Conservation (phyloP, 2,888 invertebrate species). For the Incurvaria masculella region DNA sequence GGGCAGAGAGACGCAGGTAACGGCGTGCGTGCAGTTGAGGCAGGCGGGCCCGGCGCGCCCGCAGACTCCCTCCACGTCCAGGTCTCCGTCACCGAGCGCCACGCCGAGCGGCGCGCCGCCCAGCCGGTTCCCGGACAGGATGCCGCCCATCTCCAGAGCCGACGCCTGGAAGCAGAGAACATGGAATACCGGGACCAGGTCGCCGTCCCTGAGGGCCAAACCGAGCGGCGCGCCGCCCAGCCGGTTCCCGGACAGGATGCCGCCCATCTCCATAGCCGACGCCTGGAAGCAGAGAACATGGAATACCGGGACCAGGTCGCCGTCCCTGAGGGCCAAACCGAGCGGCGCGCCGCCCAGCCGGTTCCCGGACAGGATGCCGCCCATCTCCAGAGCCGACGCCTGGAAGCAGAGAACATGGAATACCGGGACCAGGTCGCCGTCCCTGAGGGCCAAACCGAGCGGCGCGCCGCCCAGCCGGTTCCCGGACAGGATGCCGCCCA, state of each 20-base stretch:
- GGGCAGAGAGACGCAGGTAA: slow-evolving; percentile 38
- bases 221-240: slow-evolving; percentile 44
- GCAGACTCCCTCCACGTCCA: slow-evolving; percentile 45
- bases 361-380: no score
- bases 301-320: no score
- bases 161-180: slow-evolving; percentile 15
- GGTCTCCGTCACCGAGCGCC: slow-evolving; percentile 34
- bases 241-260: slow-evolving; percentile 39
- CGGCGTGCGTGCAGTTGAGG: slow-evolving; percentile 36
- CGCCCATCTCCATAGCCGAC: no score
- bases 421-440: slow-evolving; percentile 40
- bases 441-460: slow-evolving; percentile 33
- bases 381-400: no score
- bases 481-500: slow-evolving; percentile 37
- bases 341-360: slow-evolving; percentile 42
- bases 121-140: slow-evolving; percentile 41
- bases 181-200: no score
- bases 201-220: slow-evolving; percentile 32
- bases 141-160: slow-evolving; percentile 34
- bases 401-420: no score
- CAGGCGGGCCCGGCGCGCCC: slow-evolving; percentile 33
- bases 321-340: slow-evolving; percentile 34
- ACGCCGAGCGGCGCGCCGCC: slow-evolving; percentile 38
- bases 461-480: slow-evolving; percentile 43
- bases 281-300: no score